phyloP scores from a whole-genome alignment of 2,797 vertebrate species.

The Petrocephalus sullivani region DNA sequence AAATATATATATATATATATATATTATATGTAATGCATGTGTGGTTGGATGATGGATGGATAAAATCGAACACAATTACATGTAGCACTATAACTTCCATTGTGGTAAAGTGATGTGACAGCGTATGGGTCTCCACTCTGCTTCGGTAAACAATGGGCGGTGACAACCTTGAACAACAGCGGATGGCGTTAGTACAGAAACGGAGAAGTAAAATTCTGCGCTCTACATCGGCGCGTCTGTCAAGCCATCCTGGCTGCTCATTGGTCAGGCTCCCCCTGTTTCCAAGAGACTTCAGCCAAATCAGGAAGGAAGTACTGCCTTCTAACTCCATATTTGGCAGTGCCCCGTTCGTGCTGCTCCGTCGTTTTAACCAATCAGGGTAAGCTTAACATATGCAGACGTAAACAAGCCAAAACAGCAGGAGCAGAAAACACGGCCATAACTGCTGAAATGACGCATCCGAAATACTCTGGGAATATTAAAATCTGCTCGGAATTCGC shows the following conservation, averaged over 20 bases:
- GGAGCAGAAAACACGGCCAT: slow-evolving; percentile 40
- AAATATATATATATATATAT: background rate
- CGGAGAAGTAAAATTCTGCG: slow-evolving; percentile 7
- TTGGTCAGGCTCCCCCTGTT: slow-evolving; percentile 58
- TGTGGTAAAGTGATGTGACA: background rate
- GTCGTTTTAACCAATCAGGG: slow-evolving; percentile 57
- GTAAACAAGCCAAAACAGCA: slow-evolving; percentile 66
- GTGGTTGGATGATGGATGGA: background rate
- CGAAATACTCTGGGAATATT: background rate
- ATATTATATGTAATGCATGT: background rate
- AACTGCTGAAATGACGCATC: slow-evolving; percentile 29
- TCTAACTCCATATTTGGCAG: slow-evolving; percentile 62
- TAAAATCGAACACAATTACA: background rate
- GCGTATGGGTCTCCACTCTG: background rate
- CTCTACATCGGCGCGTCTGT: slow-evolving; percentile 40
- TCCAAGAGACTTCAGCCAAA: slow-evolving; percentile 53
- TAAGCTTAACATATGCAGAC: slow-evolving; percentile 46
- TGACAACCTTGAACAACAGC: background rate
- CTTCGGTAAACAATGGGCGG: slow-evolving; percentile 1
- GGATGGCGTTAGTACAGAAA: slow-evolving; percentile 2
- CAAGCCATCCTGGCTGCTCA: slow-evolving; percentile 44
- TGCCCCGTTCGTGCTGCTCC: slow-evolving; percentile 54
- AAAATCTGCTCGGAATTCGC: background rate
- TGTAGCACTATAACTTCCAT: background rate
- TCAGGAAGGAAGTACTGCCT: slow-evolving; percentile 50